These are phyloP conservation scores for Mus minutoides DNA, from an alignment of 2,797 vertebrate species.

Conservation along the genomic window DNA sequence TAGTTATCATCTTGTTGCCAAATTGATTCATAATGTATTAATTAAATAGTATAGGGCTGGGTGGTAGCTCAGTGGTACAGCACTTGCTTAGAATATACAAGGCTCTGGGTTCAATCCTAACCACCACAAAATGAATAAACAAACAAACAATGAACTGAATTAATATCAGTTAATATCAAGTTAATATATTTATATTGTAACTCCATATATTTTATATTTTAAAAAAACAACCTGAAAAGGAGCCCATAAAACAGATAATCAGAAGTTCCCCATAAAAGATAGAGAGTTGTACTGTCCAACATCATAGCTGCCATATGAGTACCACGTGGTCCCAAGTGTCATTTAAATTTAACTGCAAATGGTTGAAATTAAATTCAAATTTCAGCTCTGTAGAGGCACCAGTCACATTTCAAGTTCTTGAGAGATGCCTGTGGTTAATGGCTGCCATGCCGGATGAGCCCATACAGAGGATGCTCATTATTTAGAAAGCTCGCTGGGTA, in stretches of 20 bases:
- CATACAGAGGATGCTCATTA: background rate
- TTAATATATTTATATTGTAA: background rate
- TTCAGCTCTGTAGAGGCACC: background rate
- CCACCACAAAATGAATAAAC: background rate
- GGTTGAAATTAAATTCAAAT: background rate
- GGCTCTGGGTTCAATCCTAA: background rate
- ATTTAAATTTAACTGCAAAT: conserved; percentile 35
- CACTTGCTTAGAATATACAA: background rate
- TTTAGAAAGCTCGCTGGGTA: background rate
- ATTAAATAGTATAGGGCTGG: background rate
- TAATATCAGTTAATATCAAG: background rate
- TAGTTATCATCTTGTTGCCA: background rate
- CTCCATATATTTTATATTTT: background rate
- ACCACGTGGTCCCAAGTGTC: background rate
- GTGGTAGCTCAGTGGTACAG: background rate
- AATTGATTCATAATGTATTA: background rate
- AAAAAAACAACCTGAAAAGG: background rate
- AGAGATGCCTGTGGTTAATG: background rate
- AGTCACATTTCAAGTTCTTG: background rate
- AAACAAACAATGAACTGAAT: background rate
- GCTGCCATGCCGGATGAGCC: background rate
- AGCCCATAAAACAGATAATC: background rate
- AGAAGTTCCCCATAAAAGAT: background rate
- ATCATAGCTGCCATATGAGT: background rate
- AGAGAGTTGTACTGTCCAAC: background rate